Evolutionary conservation across 2,888 invertebrate species (phyloP), one percentile per base, ranked within the genome.

Genomic region (Geotrupes spiniger): DNA sequence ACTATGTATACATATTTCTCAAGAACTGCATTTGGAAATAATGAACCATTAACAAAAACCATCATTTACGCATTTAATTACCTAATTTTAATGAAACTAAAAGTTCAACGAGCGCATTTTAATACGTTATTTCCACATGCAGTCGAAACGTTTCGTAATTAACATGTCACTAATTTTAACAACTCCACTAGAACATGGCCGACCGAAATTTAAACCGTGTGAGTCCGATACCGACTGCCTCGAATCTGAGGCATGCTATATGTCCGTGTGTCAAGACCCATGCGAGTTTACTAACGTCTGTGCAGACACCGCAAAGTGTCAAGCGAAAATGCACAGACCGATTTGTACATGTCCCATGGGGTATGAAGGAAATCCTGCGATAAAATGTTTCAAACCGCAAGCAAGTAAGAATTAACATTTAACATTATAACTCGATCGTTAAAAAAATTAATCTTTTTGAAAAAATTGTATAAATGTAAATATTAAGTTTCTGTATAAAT

Each of bases 151-250:
- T 21, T 21, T 21, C 6, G 6, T 6, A 12, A 26, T 44, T 47
- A 47, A 47, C 37, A 26, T 37, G 16, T 31, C 15, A 42, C 46
- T 42, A 55, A 57, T 51, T 44, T 56, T 53, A 42, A 58, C 53
- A 56, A 56, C 54, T 55, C 54, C 58, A 65, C 61, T 81, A 86
- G 86, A 84, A 78, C 81, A 82, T 65, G 84, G 83, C 72, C 79
- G 78, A 71, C 78, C 81, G 65, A 85, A 84, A 74, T 80, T 79
- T 71, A 87, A 84, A 74, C 85, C 87, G 67, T 91, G 90, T 78
- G 82, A 85, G 75, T 85, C 85, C 71, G 87, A 90, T 75, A 84
- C 83, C 69, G 87, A 91, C 76, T 91, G 91, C 77, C 85, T 87
- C 75, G 84, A 85, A 69, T 84, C 80, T 60, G 87, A 89, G 77